Conservation (phyloP, 2,113 vertebrate genomes). For the Zeus faber region DNA sequence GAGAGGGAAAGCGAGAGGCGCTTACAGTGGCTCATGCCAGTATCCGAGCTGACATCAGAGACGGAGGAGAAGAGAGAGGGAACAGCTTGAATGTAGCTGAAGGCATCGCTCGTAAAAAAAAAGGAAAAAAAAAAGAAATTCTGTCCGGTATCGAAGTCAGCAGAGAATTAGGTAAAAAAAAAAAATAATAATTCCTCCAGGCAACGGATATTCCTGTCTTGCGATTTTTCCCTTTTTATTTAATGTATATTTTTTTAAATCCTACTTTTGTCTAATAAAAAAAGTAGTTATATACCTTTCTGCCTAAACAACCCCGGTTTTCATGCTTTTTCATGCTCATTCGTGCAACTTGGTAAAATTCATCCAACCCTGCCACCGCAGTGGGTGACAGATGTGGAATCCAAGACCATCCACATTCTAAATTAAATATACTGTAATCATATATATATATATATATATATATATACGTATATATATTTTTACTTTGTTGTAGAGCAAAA, state of each 20-base stretch:
- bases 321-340: no score
- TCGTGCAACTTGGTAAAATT: no score
- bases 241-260: background rate
- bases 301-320: background rate
- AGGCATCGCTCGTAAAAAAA: constrained; percentile 18
- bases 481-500: no score
- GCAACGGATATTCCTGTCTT: background rate
- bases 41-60: constrained; percentile 10
- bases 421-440: no score
- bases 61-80: background rate
- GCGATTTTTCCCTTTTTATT: background rate
- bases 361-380: no score
- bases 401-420: no score
- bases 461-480: no score
- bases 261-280: background rate
- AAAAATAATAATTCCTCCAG: background rate
- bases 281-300: background rate
- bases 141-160: constrained; percentile 10
- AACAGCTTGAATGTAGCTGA: constrained; percentile 20
- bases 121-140: background rate
- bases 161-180: constrained; percentile 11
- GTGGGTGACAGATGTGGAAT: no score
- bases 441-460: no score
- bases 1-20: background rate
- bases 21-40: constrained; percentile 22